Evolutionary conservation across 2,113 vertebrate species (phyloP).

Genomic region (Echinops telfairi): DNA sequence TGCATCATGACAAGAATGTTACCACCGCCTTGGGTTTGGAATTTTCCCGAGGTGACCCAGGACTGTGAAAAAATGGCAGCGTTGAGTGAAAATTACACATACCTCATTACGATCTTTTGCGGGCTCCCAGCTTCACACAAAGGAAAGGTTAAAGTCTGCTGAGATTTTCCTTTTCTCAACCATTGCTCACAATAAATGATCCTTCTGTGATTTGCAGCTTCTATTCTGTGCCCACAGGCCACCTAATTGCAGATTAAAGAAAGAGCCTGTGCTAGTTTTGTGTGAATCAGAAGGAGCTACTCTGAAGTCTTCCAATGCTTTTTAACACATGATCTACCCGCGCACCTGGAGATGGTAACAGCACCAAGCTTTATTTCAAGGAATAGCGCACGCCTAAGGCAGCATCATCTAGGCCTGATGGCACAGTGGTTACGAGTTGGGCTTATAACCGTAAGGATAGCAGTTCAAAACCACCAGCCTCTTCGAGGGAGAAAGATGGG

Average conservation of each 20-base stretch:
- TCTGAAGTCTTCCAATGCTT: not conserved
- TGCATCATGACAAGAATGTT: not conserved
- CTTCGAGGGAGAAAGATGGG: not conserved
- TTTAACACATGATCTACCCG: not conserved
- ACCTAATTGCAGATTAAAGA: not conserved
- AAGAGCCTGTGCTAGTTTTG: not conserved
- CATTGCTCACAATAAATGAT: not conserved
- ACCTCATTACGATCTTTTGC: not conserved
- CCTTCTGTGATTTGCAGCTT: not conserved
- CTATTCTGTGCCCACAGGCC: not conserved
- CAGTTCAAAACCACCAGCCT: not conserved
- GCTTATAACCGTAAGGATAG: not conserved
- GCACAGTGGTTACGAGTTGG: not conserved
- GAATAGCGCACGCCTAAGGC: not conserved
- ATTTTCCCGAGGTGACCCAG: not conserved
- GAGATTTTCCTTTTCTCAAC: slow-evolving; percentile 20
- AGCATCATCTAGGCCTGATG: not conserved
- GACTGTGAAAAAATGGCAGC: slow-evolving; percentile 15
- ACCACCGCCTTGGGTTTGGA: not conserved
- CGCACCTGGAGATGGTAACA: not conserved
- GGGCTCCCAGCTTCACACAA: not conserved
- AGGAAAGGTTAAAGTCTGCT: not conserved
- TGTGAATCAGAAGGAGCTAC: not conserved
- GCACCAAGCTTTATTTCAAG: not conserved
- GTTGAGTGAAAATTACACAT: not conserved